These are phyloP conservation scores for Vipera ursinii DNA, from an alignment of 2,797 vertebrate genomes.

Conservation along the genomic window DNA sequence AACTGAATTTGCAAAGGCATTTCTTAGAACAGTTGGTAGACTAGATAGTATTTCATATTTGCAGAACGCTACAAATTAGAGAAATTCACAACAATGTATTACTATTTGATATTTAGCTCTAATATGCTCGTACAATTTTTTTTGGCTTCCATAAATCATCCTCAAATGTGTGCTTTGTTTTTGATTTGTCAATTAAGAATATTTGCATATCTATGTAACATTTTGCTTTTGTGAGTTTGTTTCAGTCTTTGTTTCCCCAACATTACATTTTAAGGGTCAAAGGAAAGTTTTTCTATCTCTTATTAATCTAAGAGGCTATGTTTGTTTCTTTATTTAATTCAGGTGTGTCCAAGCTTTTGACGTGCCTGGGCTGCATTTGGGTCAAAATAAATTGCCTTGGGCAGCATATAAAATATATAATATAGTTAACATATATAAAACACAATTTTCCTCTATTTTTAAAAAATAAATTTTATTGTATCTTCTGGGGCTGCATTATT, in stretches of 20 bases:
- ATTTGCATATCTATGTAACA: background rate
- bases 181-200: background rate
- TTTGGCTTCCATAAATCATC: background rate
- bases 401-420: too few species aligned
- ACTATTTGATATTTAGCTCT: background rate
- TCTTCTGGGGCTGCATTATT: too few species aligned
- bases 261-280: background rate
- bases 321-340: background rate
- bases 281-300: background rate
- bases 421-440: too few species aligned
- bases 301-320: background rate
- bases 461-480: too few species aligned
- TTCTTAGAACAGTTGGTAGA: rapidly evolving
- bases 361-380: too few species aligned
- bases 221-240: background rate
- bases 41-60: background rate
- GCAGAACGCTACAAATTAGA: background rate
- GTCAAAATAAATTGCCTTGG: too few species aligned
- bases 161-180: background rate
- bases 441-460: too few species aligned
- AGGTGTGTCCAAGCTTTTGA: too few species aligned
- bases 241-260: background rate
- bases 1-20: constrained; percentile 22
- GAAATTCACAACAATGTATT: background rate
- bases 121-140: background rate